Conservation (phyloP, 2,113 vertebrate genomes). For the Oryctolagus cuniculus region mOryCun1.1 NC_091432.1:38834501-38835000, state of each 20-base stretch:
- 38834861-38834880: constrained; percentile 22
- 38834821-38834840: constrained; percentile 56
- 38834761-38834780: constrained; percentile 23
- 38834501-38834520: neutral
- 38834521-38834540: constrained; percentile 51
- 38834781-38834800: constrained; percentile 20
- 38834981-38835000: constrained; percentile 18
- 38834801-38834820: constrained; percentile 21
- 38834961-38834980: neutral
- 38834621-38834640: neutral
- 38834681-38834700: neutral
- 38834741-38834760: constrained; percentile 16
- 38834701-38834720: neutral
- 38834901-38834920: constrained; percentile 15
- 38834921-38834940: neutral
- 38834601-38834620: constrained; percentile 6
- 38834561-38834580: constrained; percentile 37
- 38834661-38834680: neutral
- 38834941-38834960: neutral
- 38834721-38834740: neutral
- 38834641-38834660: constrained; percentile 29
- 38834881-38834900: constrained; percentile 34
- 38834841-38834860: neutral
- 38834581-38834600: neutral
- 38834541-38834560: constrained; percentile 51